Conservation (phyloP, 2,888 invertebrate genomes). For the Cheilosia vernalis region DNA sequence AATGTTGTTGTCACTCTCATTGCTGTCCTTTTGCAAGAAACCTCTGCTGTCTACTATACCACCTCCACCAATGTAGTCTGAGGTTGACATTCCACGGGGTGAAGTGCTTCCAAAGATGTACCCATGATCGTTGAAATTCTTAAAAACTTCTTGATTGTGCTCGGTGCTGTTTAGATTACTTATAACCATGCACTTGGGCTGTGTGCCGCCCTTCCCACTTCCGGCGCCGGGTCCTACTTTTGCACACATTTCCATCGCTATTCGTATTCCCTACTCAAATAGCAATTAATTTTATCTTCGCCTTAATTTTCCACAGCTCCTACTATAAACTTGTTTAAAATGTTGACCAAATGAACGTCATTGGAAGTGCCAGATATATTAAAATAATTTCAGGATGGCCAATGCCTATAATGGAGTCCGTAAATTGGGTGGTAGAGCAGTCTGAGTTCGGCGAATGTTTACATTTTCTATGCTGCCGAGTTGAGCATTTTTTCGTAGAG, state of each 20-base stretch:
- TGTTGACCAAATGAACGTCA: constrained; percentile 17
- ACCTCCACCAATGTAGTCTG: constrained; percentile 48
- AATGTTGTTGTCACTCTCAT: constrained; percentile 82
- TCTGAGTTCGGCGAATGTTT: constrained; percentile 59
- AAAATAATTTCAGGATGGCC: constrained; percentile 20
- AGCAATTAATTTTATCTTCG: background rate
- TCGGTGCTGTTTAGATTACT: constrained; percentile 52
- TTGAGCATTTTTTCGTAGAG: constrained; percentile 46
- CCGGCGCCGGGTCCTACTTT: constrained; percentile 54
- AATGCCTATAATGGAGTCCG: constrained; percentile 3
- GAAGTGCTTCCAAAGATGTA: constrained; percentile 82
- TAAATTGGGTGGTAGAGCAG: constrained; percentile 22
- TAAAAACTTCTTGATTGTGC: constrained; percentile 74
- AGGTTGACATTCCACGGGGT: constrained; percentile 77
- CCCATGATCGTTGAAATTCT: constrained; percentile 77
- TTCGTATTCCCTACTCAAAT: background rate
- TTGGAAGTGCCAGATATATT: background rate
- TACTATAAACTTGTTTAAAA: background rate
- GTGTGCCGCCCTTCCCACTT: constrained; percentile 53
- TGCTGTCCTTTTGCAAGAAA: constrained; percentile 80
- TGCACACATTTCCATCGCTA: constrained; percentile 66
- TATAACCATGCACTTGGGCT: constrained; percentile 68
- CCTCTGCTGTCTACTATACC: constrained; percentile 44
- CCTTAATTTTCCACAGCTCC: background rate
- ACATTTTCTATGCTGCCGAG: constrained; percentile 60